Conservation (phyloP, 2,113 vertebrate genomes). For the Limanda limanda region DNA sequence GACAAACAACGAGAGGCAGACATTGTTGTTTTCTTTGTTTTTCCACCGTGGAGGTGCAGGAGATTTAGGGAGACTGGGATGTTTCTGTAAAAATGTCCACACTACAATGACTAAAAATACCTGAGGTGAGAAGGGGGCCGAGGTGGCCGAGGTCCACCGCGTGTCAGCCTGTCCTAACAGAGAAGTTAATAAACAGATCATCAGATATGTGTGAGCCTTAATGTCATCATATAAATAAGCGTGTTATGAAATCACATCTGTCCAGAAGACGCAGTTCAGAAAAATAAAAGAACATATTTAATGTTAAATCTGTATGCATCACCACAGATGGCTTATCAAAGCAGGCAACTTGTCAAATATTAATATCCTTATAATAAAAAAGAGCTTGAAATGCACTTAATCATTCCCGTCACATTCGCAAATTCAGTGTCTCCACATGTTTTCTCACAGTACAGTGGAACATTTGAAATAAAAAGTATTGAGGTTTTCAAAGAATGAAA, state of each 20-base stretch:
- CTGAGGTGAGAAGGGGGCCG: slow-evolving; percentile 9
- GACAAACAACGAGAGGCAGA: slow-evolving; percentile 35
- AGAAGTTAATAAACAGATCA: not conserved
- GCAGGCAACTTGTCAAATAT: slow-evolving; percentile 4
- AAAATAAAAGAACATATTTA: slow-evolving; percentile 23
- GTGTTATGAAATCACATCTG: too few species aligned
- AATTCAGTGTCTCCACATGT: not conserved
- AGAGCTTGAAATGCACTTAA: not conserved
- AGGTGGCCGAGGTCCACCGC: not conserved
- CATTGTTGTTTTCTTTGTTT: slow-evolving; percentile 9
- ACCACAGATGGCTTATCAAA: slow-evolving; percentile 23
- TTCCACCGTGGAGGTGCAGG: not conserved
- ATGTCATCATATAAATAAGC: not conserved
- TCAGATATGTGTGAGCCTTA: not conserved
- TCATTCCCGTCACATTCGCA: not conserved
- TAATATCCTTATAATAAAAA: not conserved
- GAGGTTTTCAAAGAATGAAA: not conserved
- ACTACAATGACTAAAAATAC: slow-evolving; percentile 27
- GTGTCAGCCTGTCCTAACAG: not conserved
- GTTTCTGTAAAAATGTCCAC: slow-evolving; percentile 6
- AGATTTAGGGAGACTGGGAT: slow-evolving; percentile 8
- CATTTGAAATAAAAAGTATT: not conserved
- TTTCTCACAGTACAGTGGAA: not conserved
- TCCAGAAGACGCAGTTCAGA: not conserved
- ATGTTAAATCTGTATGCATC: slow-evolving; percentile 9